phyloP scores from a whole-genome alignment of 1,140 invertebrate genomes.

The Brachionus paranguensis region DNA sequence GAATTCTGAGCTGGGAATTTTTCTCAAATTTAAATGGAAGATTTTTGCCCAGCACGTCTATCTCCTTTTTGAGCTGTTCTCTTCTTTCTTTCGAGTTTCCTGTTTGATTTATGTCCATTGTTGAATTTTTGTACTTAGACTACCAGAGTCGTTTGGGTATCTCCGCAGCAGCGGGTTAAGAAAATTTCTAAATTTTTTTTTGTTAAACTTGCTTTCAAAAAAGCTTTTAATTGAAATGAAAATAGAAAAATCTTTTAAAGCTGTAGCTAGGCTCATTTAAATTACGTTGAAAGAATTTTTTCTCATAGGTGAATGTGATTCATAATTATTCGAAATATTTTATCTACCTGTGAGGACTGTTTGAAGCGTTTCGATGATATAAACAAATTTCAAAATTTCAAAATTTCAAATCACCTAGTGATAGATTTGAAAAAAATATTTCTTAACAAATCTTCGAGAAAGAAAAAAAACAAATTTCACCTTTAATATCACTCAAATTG shows the following conservation, averaged over 20 bases:
- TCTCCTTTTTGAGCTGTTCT: conserved; percentile 8
- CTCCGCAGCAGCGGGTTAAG: conserved; percentile 33
- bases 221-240: not conserved
- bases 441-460: too few species aligned
- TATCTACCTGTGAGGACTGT: conserved; percentile 7
- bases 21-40: conserved; percentile 28
- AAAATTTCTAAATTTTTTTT: not conserved
- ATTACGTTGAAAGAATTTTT: not conserved
- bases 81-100: not conserved
- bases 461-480: too few species aligned
- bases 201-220: not conserved
- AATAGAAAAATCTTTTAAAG: not conserved
- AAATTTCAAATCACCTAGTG: not conserved
- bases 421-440: not conserved
- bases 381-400: not conserved
- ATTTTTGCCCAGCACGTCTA: not conserved
- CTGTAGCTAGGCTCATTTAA: not conserved
- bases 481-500: too few species aligned
- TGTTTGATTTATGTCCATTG: conserved; percentile 1
- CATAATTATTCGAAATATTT: not conserved
- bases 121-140: not conserved
- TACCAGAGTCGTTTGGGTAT: conserved; percentile 8
- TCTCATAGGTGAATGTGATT: conserved; percentile 11
- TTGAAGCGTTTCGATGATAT: not conserved
- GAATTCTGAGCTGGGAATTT: conserved; percentile 7